Conservation (phyloP, 2,797 vertebrate genomes). For the Sebastes dallii region DNA sequence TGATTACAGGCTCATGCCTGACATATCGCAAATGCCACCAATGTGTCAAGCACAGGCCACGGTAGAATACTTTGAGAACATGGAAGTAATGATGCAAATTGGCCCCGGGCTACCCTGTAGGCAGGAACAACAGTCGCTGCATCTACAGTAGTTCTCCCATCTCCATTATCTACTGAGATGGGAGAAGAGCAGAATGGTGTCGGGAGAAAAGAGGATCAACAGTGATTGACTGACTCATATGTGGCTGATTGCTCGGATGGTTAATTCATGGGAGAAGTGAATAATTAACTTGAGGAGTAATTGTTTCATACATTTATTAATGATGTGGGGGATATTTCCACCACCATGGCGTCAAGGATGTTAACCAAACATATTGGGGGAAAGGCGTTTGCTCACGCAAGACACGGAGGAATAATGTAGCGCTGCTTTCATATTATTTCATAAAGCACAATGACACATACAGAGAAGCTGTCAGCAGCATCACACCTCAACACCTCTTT, state of each 20-base stretch:
- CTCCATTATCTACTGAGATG: slow-evolving; percentile 24
- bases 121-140: slow-evolving; percentile 44
- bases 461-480: slow-evolving; percentile 2
- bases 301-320: slow-evolving; percentile 62
- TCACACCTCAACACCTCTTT: slow-evolving; percentile 45
- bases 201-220: slow-evolving; percentile 41
- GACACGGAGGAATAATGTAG: background rate
- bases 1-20: slow-evolving; percentile 35
- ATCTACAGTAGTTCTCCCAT: slow-evolving; percentile 15
- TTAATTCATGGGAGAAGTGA: slow-evolving; percentile 67
- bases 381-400: background rate
- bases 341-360: background rate
- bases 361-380: slow-evolving; percentile 7
- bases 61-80: slow-evolving; percentile 44
- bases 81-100: slow-evolving; percentile 66
- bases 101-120: slow-evolving; percentile 50
- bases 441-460: background rate
- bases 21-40: slow-evolving; percentile 37
- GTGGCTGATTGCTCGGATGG: slow-evolving; percentile 54
- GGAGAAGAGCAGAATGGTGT: slow-evolving; percentile 32
- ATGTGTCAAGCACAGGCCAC: slow-evolving; percentile 33
- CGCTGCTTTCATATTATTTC: background rate
- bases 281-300: slow-evolving; percentile 64
- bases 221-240: slow-evolving; percentile 57
- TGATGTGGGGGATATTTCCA: background rate